Base-by-base conservation (phyloP, 2,113 vertebrate species). In the Barbus barbus region DNA sequence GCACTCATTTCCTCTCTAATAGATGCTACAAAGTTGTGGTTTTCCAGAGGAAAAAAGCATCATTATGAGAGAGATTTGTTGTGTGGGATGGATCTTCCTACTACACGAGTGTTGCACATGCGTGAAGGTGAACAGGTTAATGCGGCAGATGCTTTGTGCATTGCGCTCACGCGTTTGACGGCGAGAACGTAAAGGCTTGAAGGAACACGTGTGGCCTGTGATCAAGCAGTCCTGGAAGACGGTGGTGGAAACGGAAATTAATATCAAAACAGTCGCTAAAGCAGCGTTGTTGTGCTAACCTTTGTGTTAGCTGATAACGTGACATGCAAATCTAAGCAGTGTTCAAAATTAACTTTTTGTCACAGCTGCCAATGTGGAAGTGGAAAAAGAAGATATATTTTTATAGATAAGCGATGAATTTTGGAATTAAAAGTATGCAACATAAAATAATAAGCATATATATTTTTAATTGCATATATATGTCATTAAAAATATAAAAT, bases 81-180 rank as follows among this genome's bases (percentile, higher is more conserved):
- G 87, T 86, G 85, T 86, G 82, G 85, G 87, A 82, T 75, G 74
- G 56, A 58, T 86, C 63, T 69, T 86, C 73, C 71, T 51, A 63
- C 83, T 76, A 28, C 72, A 65, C 76, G 56, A 69, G 79, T 84
- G 85, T 78, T 84, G 84, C 67, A 78, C 78, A 84, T 60, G 81
- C 67, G 72, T 65, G 14, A 48, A 84, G 85, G 85, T 88, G 83
- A 85, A 48, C 61, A 86, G 83, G 83, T 88, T 88, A 86, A 83
- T 86, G 85, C 83, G 67, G 63, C 44, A 48, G 88, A 86, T 82
- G 76, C 86, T 84, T 83, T 78, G 67, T 76, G 58, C 58, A 63
- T 72, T 73, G 38, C 65, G 51, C 61, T 33, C 81, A 33, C 9
- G 9, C 74, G 5, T 53, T 78, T 78, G n/a, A 60, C 53, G 12